Evolutionary conservation across 2,113 vertebrate genomes (phyloP), one percentile per base, ranked within the genome.

Genomic region (Orthonyx spaldingii): DNA sequence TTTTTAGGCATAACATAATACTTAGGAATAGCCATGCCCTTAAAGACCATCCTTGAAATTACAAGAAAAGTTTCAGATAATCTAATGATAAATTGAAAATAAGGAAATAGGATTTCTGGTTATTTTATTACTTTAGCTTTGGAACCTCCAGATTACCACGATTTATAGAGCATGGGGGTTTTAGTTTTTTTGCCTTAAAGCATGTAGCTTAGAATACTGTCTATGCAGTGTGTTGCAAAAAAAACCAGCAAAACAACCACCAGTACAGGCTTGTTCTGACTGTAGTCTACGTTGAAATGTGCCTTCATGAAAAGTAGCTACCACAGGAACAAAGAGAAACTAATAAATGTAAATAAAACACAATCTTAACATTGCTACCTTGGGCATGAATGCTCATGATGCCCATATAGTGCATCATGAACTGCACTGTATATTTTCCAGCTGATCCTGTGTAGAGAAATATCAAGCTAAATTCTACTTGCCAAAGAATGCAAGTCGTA

Each of bases 131-230:
- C 5, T 72, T 68, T 66, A 42, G 8, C 15, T 84, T 95, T 91
- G 26, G 24, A 68, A 77, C 5, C 10, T 87, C 24, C 21, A 56
- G 16, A 74, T 69, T 9, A 56, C 14, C 50, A 56, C n/a, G 35
- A 55, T 4, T 44, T 77, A 55, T 0, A 7, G 14, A 14, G 3
- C 5, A 8, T 28, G 5, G 11, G 7, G 0, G 1, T 24, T 84
- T 90, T 65, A 35, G 1, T 1, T 32, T 74, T 83, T 19, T 74
- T 78, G 32, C 10, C 9, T 20, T 26, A 44, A 44, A 57, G 33
- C 6, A 20, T 1, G 0, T 69, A 42, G 3, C 23, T 77, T 78
- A 44, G 33, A 77, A 64, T 84, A 50, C 8, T 30, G 3, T 75
- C 13, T 37, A 8, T 68, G 41, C 3, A 26, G 7, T 35, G 22